Percentiles rank a stretch among this genome's conserved stretches.
These are phyloP conservation scores for Manis javanica DNA, from an alignment of 2,797 vertebrate genomes.

Conservation along the genomic window DNA sequence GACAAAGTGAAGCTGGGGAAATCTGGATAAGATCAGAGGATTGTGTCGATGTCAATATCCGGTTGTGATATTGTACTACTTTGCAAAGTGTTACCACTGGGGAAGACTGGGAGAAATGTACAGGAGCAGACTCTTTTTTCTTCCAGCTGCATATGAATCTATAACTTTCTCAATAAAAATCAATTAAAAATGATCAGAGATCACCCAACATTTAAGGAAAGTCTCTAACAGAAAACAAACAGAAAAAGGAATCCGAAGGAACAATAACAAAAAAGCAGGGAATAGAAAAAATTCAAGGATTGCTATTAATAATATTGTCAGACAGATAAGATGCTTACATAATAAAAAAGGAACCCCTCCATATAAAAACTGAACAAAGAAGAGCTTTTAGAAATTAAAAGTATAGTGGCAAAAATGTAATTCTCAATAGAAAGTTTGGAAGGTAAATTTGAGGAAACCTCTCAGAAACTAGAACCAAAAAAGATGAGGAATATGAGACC, in stretches of 20 bases:
- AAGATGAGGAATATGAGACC: background rate
- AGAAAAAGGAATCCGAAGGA: background rate
- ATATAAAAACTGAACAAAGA: background rate
- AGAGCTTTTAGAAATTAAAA: background rate
- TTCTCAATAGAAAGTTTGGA: background rate
- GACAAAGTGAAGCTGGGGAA: background rate
- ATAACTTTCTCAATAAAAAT: background rate
- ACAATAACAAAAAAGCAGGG: background rate
- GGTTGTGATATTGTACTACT: background rate
- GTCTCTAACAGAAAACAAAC: background rate
- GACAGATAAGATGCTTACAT: background rate
- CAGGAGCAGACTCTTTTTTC: background rate
- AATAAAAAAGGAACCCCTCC: background rate
- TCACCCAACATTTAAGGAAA: background rate
- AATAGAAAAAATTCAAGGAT: background rate
- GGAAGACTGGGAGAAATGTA: background rate
- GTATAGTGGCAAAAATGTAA: background rate
- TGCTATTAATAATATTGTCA: background rate
- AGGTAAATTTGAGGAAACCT: background rate
- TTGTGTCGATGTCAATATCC: background rate
- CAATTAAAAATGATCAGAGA: background rate
- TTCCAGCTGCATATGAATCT: background rate
- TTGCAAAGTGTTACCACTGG: background rate
- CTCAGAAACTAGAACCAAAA: background rate
- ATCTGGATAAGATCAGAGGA: background rate